Conservation (phyloP, 2,113 vertebrate genomes). For the Rhineura floridana region DNA sequence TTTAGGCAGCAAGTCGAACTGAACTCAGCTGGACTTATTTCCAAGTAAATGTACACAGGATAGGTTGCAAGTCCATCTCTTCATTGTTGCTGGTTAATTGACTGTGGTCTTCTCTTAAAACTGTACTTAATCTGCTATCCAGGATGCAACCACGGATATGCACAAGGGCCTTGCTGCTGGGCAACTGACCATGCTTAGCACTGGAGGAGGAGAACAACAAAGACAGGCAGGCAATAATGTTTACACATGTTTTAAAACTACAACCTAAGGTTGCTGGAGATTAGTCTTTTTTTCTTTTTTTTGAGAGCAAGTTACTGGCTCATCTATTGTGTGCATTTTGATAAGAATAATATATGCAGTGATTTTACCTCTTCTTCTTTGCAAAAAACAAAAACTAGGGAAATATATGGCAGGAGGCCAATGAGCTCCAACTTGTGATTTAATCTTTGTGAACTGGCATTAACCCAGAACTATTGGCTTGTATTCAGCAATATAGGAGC, state of each 20-base stretch:
- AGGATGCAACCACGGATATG: background rate
- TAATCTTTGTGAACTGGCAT: conserved; percentile 47
- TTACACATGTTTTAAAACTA: background rate
- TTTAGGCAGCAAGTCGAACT: background rate
- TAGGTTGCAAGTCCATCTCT: background rate
- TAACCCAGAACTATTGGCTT: conserved; percentile 28
- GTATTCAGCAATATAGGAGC: conserved; percentile 36
- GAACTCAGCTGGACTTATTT: background rate
- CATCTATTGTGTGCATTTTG: background rate
- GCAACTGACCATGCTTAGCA: background rate
- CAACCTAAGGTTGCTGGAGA: background rate
- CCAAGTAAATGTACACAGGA: background rate
- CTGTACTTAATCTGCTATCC: background rate
- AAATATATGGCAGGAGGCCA: conserved; percentile 51
- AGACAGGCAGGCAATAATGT: background rate
- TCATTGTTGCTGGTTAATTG: background rate
- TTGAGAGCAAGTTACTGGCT: background rate
- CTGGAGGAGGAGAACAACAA: background rate
- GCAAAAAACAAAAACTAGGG: conserved; percentile 23
- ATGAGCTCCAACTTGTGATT: conserved; percentile 46
- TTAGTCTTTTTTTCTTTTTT: background rate
- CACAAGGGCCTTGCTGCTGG: background rate
- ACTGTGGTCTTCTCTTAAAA: background rate
- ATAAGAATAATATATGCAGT: conserved; percentile 10
- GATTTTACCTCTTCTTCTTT: conserved; percentile 4